A percentile compares a stretch with the other conserved stretches of the same genome.
These are phyloP conservation scores for Lindbergichthys nudifrons DNA, from an alignment of 2,797 vertebrate genomes.

Conservation along the genomic window DNA sequence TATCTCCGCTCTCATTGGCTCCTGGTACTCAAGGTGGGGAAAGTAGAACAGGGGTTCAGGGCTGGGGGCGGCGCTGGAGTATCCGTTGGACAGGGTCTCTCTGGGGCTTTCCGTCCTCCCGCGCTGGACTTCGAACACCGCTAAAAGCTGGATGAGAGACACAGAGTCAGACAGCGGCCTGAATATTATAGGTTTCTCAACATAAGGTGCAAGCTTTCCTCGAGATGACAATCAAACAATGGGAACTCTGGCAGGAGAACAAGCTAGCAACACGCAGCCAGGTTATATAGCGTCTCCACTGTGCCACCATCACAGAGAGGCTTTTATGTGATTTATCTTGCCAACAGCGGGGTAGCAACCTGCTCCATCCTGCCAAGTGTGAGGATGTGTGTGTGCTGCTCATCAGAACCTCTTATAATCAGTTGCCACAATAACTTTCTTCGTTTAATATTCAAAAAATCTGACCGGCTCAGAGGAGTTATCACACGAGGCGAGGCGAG, in stretches of 20 bases:
- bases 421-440: slow-evolving; percentile 24
- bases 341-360: slow-evolving; percentile 45
- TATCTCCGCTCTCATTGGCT: slow-evolving; percentile 87
- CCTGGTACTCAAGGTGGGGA: slow-evolving; percentile 84
- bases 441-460: neutral
- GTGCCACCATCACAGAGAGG: slow-evolving; percentile 43
- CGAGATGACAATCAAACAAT: slow-evolving; percentile 27
- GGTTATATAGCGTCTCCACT: slow-evolving; percentile 35
- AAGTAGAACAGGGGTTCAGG: slow-evolving; percentile 85
- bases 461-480: slow-evolving; percentile 1
- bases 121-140: slow-evolving; percentile 86
- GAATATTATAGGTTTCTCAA: neutral
- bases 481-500: neutral
- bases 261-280: slow-evolving; percentile 28
- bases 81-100: slow-evolving; percentile 72
- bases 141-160: slow-evolving; percentile 87
- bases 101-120: slow-evolving; percentile 76
- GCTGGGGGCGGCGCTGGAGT: slow-evolving; percentile 81
- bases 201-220: slow-evolving; percentile 4
- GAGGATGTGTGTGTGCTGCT: slow-evolving; percentile 25
- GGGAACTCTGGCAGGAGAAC: slow-evolving; percentile 18
- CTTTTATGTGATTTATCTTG: slow-evolving; percentile 54
- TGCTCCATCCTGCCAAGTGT: slow-evolving; percentile 48
- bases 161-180: neutral
- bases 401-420: slow-evolving; percentile 29